Base-by-base conservation (phyloP, 1,140 invertebrate genomes). In the Caenorhabditis briggsae region DNA sequence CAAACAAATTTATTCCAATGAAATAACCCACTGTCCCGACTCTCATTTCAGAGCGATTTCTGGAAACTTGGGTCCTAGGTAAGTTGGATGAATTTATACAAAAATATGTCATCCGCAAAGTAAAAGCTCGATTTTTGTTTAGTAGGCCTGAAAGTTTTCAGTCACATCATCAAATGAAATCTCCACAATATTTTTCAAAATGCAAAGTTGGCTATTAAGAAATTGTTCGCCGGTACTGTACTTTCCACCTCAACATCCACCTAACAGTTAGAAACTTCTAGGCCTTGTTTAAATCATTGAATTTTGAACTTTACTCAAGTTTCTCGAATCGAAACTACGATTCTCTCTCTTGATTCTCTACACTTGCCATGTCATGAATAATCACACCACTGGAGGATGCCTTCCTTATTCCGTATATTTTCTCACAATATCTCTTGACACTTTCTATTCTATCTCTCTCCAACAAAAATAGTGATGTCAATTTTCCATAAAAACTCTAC, bases 401-500 rank as follows among this genome's bases (percentile, higher is more conserved):
- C n/a, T n/a, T n/a, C 11, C 59, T 64, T 64, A 8, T 33, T 64
- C 9, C 1, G 6, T 18, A 18, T 20, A 58, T 58, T 20, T 58
- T n/a, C 56, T 16, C n/a, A 18, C 33, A 33, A 33, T 33, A 33
- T 33, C 33, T 33, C 33, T 33, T 33, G 33, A 33, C 33, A 33
- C 33, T 33, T 33, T 58, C 56, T n/a, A 9, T 58, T 58, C n/a
- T n/a, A n/a, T 58, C 16, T 58, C 56, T 9, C 16, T n/a, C 20
- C 20, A 58, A 58, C 56, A 58, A 64, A 33, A 64, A 64, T 33
- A 64, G 59, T 64, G 59, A 64, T 64, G 59, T 64, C 59, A 64
- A 33, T 33, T 64, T 16, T 64, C 59, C 59, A 64, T 33, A 33
- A 64, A 64, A 64, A 64, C 59, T 58, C 56, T 58, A n/a, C n/a